phyloP scores from a whole-genome alignment of 1,140 invertebrate genomes.

The Tetragnatha versicolor region DNA sequence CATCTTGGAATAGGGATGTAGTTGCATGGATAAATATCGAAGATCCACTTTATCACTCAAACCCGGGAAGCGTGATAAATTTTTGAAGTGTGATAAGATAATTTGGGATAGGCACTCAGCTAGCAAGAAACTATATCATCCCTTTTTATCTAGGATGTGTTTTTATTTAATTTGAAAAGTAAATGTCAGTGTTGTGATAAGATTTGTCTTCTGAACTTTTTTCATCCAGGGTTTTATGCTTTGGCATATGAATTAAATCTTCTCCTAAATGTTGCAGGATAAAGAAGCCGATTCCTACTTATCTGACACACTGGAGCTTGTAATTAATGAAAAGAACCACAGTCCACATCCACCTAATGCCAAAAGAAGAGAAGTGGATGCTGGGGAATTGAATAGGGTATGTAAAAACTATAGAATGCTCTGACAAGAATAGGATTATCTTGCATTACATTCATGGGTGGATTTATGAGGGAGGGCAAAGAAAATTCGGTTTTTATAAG shows the following conservation, averaged over 20 bases:
- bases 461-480: neutral
- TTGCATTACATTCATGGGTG: neutral
- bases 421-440: neutral
- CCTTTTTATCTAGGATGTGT: too few relatives aligned
- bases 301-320: conserved; percentile 17
- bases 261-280: neutral
- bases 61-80: too few relatives aligned
- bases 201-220: too few relatives aligned
- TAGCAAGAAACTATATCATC: too few relatives aligned
- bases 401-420: neutral
- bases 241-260: neutral
- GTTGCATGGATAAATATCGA: too few relatives aligned
- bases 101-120: too few relatives aligned
- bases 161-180: too few relatives aligned
- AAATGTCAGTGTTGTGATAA: too few relatives aligned
- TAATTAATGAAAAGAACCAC: conserved; percentile 37
- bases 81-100: too few relatives aligned
- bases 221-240: neutral
- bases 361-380: conserved; percentile 54
- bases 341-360: conserved; percentile 55
- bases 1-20: too few relatives aligned
- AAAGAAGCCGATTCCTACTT: conserved; percentile 32
- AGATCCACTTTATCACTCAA: too few relatives aligned
- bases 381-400: conserved; percentile 1
- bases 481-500: neutral